Percentiles rank a stretch among this genome's conserved stretches.
phyloP scores from a whole-genome alignment of 2,888 invertebrate genomes.

The Thera obeliscata region DNA sequence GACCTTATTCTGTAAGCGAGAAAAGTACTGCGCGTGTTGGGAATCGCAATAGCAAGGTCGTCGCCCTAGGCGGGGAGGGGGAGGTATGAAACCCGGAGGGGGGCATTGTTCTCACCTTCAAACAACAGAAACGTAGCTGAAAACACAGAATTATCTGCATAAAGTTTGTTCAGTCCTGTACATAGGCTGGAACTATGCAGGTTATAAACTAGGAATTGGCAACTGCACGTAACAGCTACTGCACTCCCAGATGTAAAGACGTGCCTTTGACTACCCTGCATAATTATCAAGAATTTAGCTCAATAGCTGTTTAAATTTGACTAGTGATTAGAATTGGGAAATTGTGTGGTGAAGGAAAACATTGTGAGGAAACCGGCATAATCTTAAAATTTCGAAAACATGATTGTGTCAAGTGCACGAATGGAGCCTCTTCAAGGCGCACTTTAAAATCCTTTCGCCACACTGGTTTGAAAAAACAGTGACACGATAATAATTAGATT shows the following conservation, averaged over 20 bases:
- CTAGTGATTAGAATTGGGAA: too few species aligned
- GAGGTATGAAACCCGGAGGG: slow-evolving; percentile 3
- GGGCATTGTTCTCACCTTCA: slow-evolving; percentile 59
- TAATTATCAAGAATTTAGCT: too few species aligned
- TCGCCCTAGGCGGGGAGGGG: slow-evolving; percentile 51
- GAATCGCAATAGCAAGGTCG: slow-evolving; percentile 78
- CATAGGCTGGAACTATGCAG: slow-evolving; percentile 26
- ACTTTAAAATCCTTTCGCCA: too few species aligned
- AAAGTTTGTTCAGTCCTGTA: slow-evolving; percentile 42
- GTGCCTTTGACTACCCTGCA: not conserved
- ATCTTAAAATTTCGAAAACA: too few species aligned
- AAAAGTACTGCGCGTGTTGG: slow-evolving; percentile 70
- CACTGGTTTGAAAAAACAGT: too few species aligned
- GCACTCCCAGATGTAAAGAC: not conserved
- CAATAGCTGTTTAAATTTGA: too few species aligned
- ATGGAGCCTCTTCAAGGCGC: too few species aligned
- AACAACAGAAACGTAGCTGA: slow-evolving; percentile 51
- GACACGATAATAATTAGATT: too few species aligned
- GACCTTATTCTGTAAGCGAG: slow-evolving; percentile 73
- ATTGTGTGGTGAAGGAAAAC: too few species aligned
- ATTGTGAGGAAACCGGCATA: too few species aligned
- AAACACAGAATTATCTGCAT: slow-evolving; percentile 52
- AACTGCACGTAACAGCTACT: too few species aligned
- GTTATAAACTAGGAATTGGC: slow-evolving; percentile 7
- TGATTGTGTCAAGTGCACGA: too few species aligned